Evolutionary conservation across 2,113 vertebrate genomes (phyloP).

Genomic region (Lasiurus cinereus): DNA sequence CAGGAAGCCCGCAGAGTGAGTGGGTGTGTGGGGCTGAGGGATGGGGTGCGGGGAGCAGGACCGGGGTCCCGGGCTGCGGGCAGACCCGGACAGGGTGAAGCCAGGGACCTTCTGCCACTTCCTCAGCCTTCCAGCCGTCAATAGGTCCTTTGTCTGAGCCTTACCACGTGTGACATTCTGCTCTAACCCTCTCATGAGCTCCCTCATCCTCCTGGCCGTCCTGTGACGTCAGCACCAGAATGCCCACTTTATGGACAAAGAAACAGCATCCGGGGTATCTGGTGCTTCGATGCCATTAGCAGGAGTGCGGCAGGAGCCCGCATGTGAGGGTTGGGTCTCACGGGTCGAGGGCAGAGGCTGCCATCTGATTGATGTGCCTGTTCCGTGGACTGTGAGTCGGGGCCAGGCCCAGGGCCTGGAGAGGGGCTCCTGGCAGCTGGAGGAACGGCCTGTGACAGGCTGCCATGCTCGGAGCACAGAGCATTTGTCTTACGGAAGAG

Average conservation of each 20-base stretch:
- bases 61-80: background rate
- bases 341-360: background rate
- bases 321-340: background rate
- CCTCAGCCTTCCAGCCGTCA: background rate
- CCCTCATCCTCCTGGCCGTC: background rate
- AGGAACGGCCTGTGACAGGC: background rate
- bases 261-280: background rate
- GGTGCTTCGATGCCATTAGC: background rate
- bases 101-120: background rate
- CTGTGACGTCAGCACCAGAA: background rate
- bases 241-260: background rate
- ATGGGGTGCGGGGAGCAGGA: background rate
- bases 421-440: background rate
- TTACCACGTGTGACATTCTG: background rate
- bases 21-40: background rate
- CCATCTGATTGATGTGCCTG: background rate
- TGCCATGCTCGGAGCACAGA: background rate
- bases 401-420: background rate
- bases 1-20: background rate
- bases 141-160: background rate
- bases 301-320: background rate
- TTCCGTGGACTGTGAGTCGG: background rate
- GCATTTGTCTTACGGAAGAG: background rate
- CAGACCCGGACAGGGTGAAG: background rate
- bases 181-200: background rate